Evolutionary conservation across 2,113 vertebrate species (phyloP).

Genomic region (Suncus etruscus): DNA sequence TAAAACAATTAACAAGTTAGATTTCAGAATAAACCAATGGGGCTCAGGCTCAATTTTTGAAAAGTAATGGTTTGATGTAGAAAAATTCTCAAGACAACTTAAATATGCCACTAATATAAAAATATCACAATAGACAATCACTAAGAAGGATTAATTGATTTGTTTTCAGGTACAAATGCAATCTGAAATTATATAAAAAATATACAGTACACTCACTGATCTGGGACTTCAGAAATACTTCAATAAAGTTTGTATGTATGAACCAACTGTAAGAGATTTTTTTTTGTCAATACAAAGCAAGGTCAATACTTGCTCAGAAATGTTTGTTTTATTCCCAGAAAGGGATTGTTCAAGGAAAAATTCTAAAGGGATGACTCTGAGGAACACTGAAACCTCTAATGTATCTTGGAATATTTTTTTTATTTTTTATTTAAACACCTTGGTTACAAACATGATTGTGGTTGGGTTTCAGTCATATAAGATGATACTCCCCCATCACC

Average conservation of each 20-base stretch:
- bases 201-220: conserved; percentile 52
- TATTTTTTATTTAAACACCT: too few species aligned
- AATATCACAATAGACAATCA: conserved; percentile 74
- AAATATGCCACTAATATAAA: conserved; percentile 75
- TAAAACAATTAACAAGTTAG: conserved; percentile 62
- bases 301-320: conserved; percentile 73
- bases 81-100: conserved; percentile 53
- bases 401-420: conserved; percentile 1
- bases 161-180: conserved; percentile 77
- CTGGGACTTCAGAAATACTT: conserved; percentile 78
- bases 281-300: conserved; percentile 85
- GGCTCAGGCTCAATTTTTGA: conserved; percentile 43
- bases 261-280: conserved; percentile 74
- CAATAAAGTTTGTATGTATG: conserved; percentile 79
- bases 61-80: conserved; percentile 64
- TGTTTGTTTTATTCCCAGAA: conserved; percentile 67
- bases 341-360: conserved; percentile 71
- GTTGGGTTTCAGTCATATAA: too few species aligned
- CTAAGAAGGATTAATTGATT: conserved; percentile 75
- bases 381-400: background rate
- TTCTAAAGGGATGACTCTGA: conserved; percentile 54
- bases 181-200: conserved; percentile 82
- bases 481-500: too few species aligned
- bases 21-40: conserved; percentile 65
- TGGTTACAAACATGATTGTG: too few species aligned